Evolutionary conservation across 1,140 invertebrate genomes (phyloP).

Genomic region (Ostrea edulis): DNA sequence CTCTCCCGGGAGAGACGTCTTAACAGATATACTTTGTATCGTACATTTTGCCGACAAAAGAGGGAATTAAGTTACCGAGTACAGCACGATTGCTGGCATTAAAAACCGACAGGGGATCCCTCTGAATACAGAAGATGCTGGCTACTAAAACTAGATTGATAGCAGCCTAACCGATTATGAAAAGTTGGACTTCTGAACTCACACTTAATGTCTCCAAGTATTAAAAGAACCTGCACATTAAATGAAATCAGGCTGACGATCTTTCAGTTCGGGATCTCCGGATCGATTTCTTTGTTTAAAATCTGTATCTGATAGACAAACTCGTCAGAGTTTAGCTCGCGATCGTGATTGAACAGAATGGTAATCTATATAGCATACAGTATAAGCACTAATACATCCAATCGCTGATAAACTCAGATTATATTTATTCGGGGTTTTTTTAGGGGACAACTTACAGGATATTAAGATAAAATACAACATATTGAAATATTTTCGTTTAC

Average conservation of each 20-base stretch:
- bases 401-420: no score
- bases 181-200: conserved; percentile 19
- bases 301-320: no score
- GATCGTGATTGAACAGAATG: no score
- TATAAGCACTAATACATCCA: no score
- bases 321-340: no score
- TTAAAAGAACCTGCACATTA: not conserved
- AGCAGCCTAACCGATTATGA: not conserved
- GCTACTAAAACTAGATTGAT: not conserved
- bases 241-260: not conserved
- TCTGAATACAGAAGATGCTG: not conserved
- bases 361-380: no score
- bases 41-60: not conserved
- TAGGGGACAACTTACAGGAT: no score
- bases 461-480: no score
- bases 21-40: not conserved
- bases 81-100: not conserved
- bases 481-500: no score
- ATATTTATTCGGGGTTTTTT: no score
- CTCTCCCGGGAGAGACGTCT: not conserved
- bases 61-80: not conserved
- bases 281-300: not conserved
- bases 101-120: not conserved
- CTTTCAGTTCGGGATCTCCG: not conserved
- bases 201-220: not conserved